Conservation (phyloP, 2,797 vertebrate species). For the Chrysolophus pictus region DNA sequence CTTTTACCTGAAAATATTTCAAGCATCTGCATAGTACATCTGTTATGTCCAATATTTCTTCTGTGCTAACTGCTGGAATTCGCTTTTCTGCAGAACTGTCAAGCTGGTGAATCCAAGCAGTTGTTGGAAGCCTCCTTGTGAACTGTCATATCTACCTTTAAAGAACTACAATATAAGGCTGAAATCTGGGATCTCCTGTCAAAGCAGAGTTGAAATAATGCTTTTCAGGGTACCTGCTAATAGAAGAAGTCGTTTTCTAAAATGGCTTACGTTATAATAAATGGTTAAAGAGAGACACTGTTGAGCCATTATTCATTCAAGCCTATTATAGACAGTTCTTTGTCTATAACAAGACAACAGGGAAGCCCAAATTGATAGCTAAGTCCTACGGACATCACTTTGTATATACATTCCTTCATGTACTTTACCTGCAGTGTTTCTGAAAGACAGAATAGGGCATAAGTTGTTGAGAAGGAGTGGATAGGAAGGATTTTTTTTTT, state of each 20-base stretch:
- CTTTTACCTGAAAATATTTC: not conserved
- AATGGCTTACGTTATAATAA: constrained; percentile 14
- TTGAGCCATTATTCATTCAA: constrained; percentile 25
- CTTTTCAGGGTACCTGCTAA: constrained; percentile 35
- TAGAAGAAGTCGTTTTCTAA: constrained; percentile 55
- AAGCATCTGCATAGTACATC: not conserved
- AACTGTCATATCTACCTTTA: not conserved
- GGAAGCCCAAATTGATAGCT: constrained; percentile 60
- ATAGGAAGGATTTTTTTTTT: not conserved
- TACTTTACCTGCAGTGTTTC: constrained; percentile 42
- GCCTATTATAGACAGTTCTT: constrained; percentile 38
- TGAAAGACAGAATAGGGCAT: constrained; percentile 54
- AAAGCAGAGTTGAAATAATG: constrained; percentile 24
- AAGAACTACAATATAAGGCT: not conserved
- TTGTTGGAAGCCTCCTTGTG: constrained; percentile 1
- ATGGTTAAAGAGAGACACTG: constrained; percentile 15
- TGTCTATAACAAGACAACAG: constrained; percentile 27
- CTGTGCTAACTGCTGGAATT: not conserved
- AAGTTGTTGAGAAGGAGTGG: not conserved
- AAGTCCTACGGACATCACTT: constrained; percentile 14
- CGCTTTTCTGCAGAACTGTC: not conserved
- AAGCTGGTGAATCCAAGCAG: not conserved
- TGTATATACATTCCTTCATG: not conserved
- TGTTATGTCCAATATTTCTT: not conserved
- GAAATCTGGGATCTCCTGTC: constrained; percentile 31